Conservation (phyloP, 2,888 invertebrate species). For the Pseudococcus longispinus region DNA sequence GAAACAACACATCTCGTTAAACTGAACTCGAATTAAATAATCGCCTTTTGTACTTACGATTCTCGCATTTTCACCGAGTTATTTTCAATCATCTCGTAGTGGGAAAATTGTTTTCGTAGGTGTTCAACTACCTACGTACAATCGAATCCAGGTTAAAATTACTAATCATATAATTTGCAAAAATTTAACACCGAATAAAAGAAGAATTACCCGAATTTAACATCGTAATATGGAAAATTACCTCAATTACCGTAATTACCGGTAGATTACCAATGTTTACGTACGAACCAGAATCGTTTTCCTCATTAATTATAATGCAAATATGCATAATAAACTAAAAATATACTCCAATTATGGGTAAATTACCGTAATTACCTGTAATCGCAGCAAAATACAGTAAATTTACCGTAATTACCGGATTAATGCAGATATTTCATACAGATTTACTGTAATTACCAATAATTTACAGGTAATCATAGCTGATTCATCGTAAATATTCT, state of each 20-base stretch:
- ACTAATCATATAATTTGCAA: too few species aligned
- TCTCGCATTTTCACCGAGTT: not conserved
- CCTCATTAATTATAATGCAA: too few species aligned
- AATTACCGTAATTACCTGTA: not conserved
- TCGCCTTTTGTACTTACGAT: not conserved
- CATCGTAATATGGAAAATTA: not conserved
- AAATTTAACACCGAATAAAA: not conserved
- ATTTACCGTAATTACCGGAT: not conserved
- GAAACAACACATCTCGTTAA: not conserved
- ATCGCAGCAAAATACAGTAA: not conserved
- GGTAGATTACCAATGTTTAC: not conserved
- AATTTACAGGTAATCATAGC: too few species aligned
- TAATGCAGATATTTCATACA: not conserved
- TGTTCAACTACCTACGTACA: not conserved
- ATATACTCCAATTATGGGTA: not conserved
- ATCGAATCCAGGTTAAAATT: not conserved
- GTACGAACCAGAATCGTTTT: too few species aligned
- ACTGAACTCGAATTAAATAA: not conserved
- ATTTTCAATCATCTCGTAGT: not conserved
- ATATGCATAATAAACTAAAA: not conserved
- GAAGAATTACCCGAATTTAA: too few species aligned
- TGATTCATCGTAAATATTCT: not conserved
- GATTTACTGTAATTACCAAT: not conserved
- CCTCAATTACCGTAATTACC: not conserved
- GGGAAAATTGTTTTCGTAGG: not conserved